Base-by-base conservation (phyloP, 2,797 vertebrate species). In the Clarias pachynema region DNA sequence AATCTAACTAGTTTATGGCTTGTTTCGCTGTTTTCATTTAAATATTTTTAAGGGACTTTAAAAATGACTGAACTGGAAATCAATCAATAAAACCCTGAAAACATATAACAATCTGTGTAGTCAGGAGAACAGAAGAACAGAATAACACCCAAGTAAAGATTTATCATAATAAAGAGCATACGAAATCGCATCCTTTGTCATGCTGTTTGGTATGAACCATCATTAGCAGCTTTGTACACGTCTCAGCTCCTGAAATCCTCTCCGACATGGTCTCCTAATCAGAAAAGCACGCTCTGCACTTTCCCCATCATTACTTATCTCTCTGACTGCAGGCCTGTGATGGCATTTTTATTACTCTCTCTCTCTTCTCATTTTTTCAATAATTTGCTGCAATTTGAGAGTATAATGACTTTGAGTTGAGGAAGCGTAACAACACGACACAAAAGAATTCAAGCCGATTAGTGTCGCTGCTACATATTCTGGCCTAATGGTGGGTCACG, bases 221-320 rank as follows among this genome's bases (percentile, higher is more conserved):
- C 78, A 29, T 65, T 65, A 49, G 37, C 5, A 3, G 24, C 29
- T 60, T 12, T 4, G 29, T 24, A 7, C 16, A 18, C 8, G 7
- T 65, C 78, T 80, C 29, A 6, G 56, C 56, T 37, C 20, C 29
- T 6, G 18, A 29, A 59, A 31, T 60, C 4, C 9, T 78, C 74
- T 29, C 56, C 8, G 26, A 31, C 8, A 20, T 20, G 49, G 3
- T 12, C 5, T n/a, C 12, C n/a, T 80, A 65, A 78, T 73, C 83
- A 84, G 5, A 68, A 53, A 74, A 29, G 31, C 49, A 24, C 56
- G 40, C 82, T 10, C 29, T 18, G 7, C 24, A 62, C 65, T 49
- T 81, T 56, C 84, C n/a, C 56, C 37, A 0, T 34, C 66, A 18
- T 85, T 31, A n/a, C 65, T 79, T 72, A 79, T 73, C 84, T 73